Base-by-base conservation (phyloP, 2,888 invertebrate genomes). In the Crossocerus cetratus region DNA sequence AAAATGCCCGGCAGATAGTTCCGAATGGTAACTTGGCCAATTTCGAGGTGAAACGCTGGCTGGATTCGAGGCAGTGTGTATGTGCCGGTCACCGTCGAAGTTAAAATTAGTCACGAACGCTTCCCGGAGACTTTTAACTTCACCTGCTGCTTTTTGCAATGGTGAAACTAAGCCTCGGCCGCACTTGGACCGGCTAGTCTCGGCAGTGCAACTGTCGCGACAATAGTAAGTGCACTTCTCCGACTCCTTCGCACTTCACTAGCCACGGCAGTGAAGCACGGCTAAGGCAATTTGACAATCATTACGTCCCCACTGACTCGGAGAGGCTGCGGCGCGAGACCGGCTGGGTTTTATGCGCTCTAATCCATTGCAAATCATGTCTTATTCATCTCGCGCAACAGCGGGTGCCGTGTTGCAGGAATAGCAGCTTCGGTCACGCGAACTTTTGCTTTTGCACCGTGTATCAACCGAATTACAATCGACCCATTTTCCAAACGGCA, bases 151-250 rank as follows among this genome's bases (percentile, higher is more conserved):
- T 32, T 32, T 32, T 49, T 18, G 20, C 60, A 18, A 20, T 16
- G 16, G 21, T 18, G 58, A 16, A 55, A 56, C 20, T 20, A 43
- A 44, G 32, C 22, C 61, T 53, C 53, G 43, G 53, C 66, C 62
- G 32, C 42, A 21, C 62, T 43, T 64, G 44, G 56, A 18, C 32
- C 32, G 32, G 11, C 49, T 56, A 5, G 45, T 13, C 57, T 72
- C 69, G 42, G 57, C 55, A 20, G 32, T 32, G 42, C 54, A 20
- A 11, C 22, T 49, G 16, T 16, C 49, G 65, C 54, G 69, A 77
- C 77, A 77, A 77, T 77, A 58, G 56, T 55, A 54, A 76, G 76
- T 69, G 69, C 77, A 76, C 65, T 63, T 60, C 45, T 65, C 53
- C 22, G 63, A 21, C 69, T 74, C 45, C 45, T 32, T 32, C 32